Conservation (phyloP, 2,888 invertebrate species). For the Pecten maximus region DNA sequence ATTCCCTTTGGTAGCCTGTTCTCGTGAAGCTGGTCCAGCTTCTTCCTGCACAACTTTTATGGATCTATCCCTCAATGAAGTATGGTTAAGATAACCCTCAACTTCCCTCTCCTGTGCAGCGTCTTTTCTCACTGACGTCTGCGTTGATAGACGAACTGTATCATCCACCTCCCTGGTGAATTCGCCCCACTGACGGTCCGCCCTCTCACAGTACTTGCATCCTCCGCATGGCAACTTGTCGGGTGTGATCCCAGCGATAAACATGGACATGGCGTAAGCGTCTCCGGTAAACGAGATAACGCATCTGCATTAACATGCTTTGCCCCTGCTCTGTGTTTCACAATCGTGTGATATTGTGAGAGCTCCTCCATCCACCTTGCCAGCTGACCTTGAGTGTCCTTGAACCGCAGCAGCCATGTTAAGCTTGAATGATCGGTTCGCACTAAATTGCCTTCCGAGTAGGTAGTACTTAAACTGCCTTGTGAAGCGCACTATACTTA, state of each 20-base stretch:
- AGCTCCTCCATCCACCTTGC: constrained; percentile 13
- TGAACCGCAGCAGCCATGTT: constrained; percentile 30
- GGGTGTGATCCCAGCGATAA: constrained; percentile 26
- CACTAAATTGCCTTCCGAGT: not conserved
- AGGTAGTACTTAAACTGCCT: constrained; percentile 4
- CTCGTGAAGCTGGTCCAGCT: too few relatives aligned
- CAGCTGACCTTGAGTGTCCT: constrained; percentile 18
- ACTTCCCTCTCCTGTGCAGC: too few relatives aligned
- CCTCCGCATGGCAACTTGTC: constrained; percentile 40
- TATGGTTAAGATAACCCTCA: too few relatives aligned
- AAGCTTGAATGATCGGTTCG: constrained; percentile 35
- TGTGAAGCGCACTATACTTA: not conserved
- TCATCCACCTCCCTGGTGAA: constrained; percentile 46
- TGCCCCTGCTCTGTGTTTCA: not conserved
- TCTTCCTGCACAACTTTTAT: too few relatives aligned
- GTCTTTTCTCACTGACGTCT: not conserved
- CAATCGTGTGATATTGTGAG: not conserved
- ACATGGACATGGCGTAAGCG: constrained; percentile 1
- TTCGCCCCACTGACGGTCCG: constrained; percentile 43
- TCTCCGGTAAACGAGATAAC: not conserved
- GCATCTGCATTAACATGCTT: not conserved
- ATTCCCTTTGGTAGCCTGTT: too few relatives aligned
- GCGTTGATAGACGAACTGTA: not conserved
- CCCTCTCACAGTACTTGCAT: constrained; percentile 40
- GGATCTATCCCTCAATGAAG: too few relatives aligned